Evolutionary conservation across 2,113 vertebrate genomes (phyloP), one percentile per base, ranked within the genome.

Genomic region (Nanorana parkeri): DNA sequence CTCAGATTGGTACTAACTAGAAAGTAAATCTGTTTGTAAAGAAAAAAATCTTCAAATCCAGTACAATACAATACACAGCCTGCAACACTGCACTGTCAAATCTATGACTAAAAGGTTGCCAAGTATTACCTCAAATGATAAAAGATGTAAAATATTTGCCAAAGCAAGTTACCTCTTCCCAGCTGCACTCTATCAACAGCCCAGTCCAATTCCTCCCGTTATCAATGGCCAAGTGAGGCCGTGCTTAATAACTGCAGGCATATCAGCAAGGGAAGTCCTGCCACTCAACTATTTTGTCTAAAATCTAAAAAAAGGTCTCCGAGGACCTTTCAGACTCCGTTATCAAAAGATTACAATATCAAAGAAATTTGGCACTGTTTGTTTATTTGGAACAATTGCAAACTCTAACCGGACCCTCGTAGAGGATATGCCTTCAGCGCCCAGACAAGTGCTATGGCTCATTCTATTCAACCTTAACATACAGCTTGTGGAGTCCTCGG

Each of bases 201-300:
- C 84, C 83, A 86, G 86, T 84, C 85, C 85, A 87, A 87, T 61
- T 84, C 84, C 80, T 85, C 84, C 83, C 84, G 87, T 85, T 86
- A 86, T 83, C 82, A 86, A 19, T 65, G 79, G 81, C 71, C 79
- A 79, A 80, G 81, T 1, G 77, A 88, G 79, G 83, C 88, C 75
- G 77, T 60, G 86, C 86, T 91, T 90, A 88, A 85, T 84, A 86
- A 88, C 78, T 0, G 73, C 29, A 79, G 78, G 85, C 79, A 89
- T 91, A 89, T 91, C 90, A 89, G 77, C 55, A 73, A 86, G 86
- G 89, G 90, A 91, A 90, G 89, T 89, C 88, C 90, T 89, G 88
- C 89, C 87, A 88, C 87, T 89, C 88, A 91, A 90, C 90, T 90
- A 90, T 90, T 91, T 91, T 89, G 89, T 90, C 88, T 89, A 82